Conservation (phyloP, 2,113 vertebrate genomes). For the Acrocephalus kingi region DNA sequence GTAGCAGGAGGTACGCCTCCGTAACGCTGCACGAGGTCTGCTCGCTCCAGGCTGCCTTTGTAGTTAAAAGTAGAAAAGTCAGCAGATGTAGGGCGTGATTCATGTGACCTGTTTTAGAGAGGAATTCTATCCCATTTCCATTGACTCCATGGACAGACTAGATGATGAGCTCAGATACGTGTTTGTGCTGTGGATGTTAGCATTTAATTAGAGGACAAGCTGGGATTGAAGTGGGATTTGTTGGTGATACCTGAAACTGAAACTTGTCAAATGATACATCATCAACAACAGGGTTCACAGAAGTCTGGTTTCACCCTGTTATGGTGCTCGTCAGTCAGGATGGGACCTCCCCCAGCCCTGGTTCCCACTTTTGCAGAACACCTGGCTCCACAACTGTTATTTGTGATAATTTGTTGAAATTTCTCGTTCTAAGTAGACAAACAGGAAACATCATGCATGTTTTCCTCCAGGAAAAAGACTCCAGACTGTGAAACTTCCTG, state of each 20-base stretch:
- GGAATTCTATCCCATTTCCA: constrained; percentile 30
- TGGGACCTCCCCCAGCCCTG: not conserved
- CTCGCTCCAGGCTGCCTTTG: constrained; percentile 23
- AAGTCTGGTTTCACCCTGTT: not conserved
- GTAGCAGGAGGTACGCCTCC: not conserved
- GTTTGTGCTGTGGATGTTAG: not conserved
- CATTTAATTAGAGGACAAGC: constrained; percentile 27
- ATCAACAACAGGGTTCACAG: not conserved
- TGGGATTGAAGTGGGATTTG: not conserved
- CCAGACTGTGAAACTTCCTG: constrained; percentile 86
- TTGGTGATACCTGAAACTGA: not conserved
- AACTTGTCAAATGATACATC: not conserved
- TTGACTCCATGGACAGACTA: not conserved
- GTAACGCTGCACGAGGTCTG: not conserved
- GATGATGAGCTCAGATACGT: not conserved
- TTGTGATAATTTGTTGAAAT: not conserved
- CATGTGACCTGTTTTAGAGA: constrained; percentile 21
- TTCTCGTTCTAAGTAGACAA: not conserved
- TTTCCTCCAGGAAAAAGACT: constrained; percentile 82
- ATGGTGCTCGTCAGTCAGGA: not conserved
- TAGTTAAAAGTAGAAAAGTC: constrained; percentile 40
- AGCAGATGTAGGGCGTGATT: constrained; percentile 20
- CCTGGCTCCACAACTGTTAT: not conserved
- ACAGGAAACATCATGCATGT: not conserved
- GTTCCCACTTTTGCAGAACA: not conserved